Conservation (phyloP, 2,797 vertebrate species). For the Sebastolobus alascanus region DNA sequence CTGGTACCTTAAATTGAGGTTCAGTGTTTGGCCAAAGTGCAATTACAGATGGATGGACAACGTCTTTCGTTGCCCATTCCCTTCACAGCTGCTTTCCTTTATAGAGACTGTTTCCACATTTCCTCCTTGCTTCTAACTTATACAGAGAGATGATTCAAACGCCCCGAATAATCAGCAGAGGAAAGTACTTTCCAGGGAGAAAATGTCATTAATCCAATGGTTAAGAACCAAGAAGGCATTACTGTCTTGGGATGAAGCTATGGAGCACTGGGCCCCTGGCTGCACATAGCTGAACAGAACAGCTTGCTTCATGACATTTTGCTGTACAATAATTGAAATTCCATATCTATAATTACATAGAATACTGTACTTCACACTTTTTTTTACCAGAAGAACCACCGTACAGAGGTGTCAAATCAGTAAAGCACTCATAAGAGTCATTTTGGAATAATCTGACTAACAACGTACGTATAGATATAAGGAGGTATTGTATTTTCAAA, state of each 20-base stretch:
- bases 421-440: background rate
- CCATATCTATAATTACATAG: constrained; percentile 68
- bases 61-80: constrained; percentile 7
- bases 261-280: constrained; percentile 30
- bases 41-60: constrained; percentile 6
- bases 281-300: constrained; percentile 46
- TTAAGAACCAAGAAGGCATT: constrained; percentile 59
- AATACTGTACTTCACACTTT: constrained; percentile 42
- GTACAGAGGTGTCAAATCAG: constrained; percentile 4
- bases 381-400: constrained; percentile 16
- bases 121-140: constrained; percentile 2
- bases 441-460: background rate
- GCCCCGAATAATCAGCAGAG: constrained; percentile 20
- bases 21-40: constrained; percentile 15
- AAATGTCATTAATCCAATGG: constrained; percentile 52
- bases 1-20: background rate
- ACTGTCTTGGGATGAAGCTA: constrained; percentile 45
- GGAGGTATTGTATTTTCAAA: background rate
- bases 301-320: constrained; percentile 52
- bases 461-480: background rate
- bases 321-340: constrained; percentile 68
- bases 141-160: constrained; percentile 24
- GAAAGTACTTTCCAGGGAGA: constrained; percentile 45
- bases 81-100: constrained; percentile 24
- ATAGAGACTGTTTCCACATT: constrained; percentile 14